Base-by-base conservation (phyloP, 1,140 invertebrate species). In the Chionoecetes opilio region DNA sequence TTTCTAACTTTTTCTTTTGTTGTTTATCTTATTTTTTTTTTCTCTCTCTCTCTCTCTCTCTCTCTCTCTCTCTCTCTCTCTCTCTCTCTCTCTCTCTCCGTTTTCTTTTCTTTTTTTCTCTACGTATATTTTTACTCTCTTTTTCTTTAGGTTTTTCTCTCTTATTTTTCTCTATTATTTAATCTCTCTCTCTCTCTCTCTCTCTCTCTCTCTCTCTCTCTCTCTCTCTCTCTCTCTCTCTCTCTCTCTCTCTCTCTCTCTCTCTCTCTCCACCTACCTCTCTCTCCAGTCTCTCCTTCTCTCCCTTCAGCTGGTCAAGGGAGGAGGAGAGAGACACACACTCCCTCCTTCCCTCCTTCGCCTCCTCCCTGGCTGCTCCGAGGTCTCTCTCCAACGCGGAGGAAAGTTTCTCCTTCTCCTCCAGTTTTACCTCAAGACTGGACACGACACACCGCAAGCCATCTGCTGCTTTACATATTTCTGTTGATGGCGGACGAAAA, bases 381-480 rank as follows among this genome's bases (percentile, higher is more conserved):
- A 88, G 63, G 32, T 53, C 89, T 0, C 34, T 86, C 63, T 95
- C 90, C 82, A 88, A 9, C 37, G 91, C 84, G 2, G 91, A 86
- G 14, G 87, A 21, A n/a, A 34, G 75, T 14, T 87, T 75, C 35
- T 95, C 94, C 91, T 32, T 95, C 84, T 95, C 31, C 32, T 34
- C 35, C 37, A 95, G 29, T 6, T 26, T 95, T 17, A 38, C 90
- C 46, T 95, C 85, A 32, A 92, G 34, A 34, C 35, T 75, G 29
- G 34, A 35, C 9, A 88, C 90, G 31, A 53, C 41, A 35, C n/a
- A 6, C 6, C 94, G 90, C n/a, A 95, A 75, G 46, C 53, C 87
- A 21, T 95, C 90, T 26, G 90, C 34, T 17, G 94, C 63, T 53
- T 92, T 95, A 26, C 82, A 82, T 9, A 92, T 37, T 92, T 95